Base-by-base conservation (phyloP, 2,797 vertebrate genomes). In the Dicrostonyx torquatus region DNA sequence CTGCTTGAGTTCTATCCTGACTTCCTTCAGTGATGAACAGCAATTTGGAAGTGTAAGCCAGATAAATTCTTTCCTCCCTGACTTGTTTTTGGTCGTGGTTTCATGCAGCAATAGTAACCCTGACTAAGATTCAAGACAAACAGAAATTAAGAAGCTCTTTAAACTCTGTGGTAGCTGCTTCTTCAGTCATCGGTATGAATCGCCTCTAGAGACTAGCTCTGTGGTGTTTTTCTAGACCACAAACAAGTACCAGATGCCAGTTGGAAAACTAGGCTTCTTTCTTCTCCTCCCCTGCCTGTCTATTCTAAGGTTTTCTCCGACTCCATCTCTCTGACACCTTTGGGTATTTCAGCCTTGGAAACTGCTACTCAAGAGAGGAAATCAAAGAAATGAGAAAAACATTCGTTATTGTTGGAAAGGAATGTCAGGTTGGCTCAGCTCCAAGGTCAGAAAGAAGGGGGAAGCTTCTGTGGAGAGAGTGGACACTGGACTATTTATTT, bases 391-490 rank as follows among this genome's bases (percentile, higher is more conserved):
- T 68, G 58, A 68, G 89, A 88, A 88, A 90, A 89, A 31, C n/a
- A 80, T 90, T 89, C 29, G 75, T 82, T 40, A 48, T 43, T 58
- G 7, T 43, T 94, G 68, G 80, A 45, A 90, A 94, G 58, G 64
- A 83, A 48, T 91, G 58, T 31, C 14, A 26, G 24, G 31, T 62
- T 92, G 94, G 53, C 77, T 94, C 40, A 79, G 90, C 84, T 76
- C 89, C 43, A 87, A 79, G 64, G 34, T 73, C 91, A 89, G 95
- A 92, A 94, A 92, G 85, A 96, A 95, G 92, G 91, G 90, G 89
- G 50, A 83, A 91, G 73, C 31, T 43, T 89, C 14, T 70, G n/a
- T 43, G 64, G 92, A 94, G 37, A 68, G 70, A 93, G 34, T 66
- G 48, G 75, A 90, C 78, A 48, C 45, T 12, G 31, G 87, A 43